These are phyloP conservation scores for Sipunculus nudus DNA, from an alignment of 2,888 invertebrate species.

Conservation along the genomic window DNA sequence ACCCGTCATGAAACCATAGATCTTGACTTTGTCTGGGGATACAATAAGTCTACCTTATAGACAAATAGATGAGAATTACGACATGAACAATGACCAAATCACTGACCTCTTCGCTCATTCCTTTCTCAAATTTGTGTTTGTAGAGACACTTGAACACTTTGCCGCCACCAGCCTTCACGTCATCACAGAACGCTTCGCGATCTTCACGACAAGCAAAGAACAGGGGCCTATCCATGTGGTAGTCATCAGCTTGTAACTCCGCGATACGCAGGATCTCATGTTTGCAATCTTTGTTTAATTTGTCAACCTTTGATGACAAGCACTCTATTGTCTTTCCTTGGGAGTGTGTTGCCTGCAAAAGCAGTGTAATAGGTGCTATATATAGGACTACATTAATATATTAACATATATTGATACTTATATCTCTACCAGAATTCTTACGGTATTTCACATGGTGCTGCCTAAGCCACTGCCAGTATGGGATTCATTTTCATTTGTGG, in stretches of 20 bases:
- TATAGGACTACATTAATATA: background rate
- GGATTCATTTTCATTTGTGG: no score
- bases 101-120: slow-evolving; percentile 69
- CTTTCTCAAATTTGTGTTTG: slow-evolving; percentile 80
- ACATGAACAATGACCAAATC: no score
- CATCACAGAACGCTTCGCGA: slow-evolving; percentile 76
- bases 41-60: no score
- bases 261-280: slow-evolving; percentile 83
- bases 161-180: slow-evolving; percentile 80
- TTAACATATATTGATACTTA: background rate
- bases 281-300: slow-evolving; percentile 76
- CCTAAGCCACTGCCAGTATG: no score
- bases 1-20: no score
- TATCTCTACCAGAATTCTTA: no score
- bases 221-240: slow-evolving; percentile 87
- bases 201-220: slow-evolving; percentile 90
- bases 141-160: slow-evolving; percentile 89
- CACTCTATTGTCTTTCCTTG: slow-evolving; percentile 88
- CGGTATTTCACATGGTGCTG: no score
- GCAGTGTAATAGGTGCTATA: no score
- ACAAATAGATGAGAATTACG: no score
- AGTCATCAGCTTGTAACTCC: slow-evolving; percentile 88
- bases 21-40: no score
- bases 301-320: slow-evolving; percentile 74
- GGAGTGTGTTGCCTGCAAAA: slow-evolving; percentile 68